Base-by-base conservation (phyloP, 2,113 vertebrate species). In the Emydura subglobosa region DNA sequence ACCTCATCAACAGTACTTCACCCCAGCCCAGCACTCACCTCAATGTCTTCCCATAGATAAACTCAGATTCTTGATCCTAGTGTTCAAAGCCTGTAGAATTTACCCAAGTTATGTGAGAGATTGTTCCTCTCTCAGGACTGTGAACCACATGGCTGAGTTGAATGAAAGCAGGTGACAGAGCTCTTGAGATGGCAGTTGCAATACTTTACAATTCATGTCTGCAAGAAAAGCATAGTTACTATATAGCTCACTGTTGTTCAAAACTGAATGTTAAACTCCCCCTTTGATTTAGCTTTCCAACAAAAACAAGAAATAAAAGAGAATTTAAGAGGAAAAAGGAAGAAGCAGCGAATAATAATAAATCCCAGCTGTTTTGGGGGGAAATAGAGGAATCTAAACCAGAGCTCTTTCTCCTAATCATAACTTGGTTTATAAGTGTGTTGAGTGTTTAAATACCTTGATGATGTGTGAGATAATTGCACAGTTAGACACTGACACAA, bases 211-310 rank as follows among this genome's bases (percentile, higher is more conserved):
- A 25, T 3, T 24, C 49, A n/a, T 84, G 94, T 96, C 47, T 91
- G 49, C 85, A 89, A 68, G 53, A 91, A 82, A 16, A 94, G 53
- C 53, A 85, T 44, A 88, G 57, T 87, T 86, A 65, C 31, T 1
- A 1, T 50, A 53, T 39, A 0, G 0, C 24, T 94, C 17, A 1
- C 74, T 68, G 57, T 53, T 14, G 10, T 51, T 81, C 79, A 85
- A 83, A 85, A 51, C 50, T 13, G 24, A 83, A 91, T 11, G 34
- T 79, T 92, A 96, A 93, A n/a, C n/a, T 94, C 17, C 72, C 54
- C 74, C 89, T 96, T 92, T 96, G 94, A 95, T 91, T 94, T 68
- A 59, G 42, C 79, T 85, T 85, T 91, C 94, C 96, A 96, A 94
- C 21, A 94, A 95, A 95, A 97, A 34, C 57, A 94, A 74, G 93